Evolutionary conservation across 2,797 vertebrate genomes (phyloP), one percentile per base, ranked within the genome.

Genomic region (Hoplostethus atlanticus): DNA sequence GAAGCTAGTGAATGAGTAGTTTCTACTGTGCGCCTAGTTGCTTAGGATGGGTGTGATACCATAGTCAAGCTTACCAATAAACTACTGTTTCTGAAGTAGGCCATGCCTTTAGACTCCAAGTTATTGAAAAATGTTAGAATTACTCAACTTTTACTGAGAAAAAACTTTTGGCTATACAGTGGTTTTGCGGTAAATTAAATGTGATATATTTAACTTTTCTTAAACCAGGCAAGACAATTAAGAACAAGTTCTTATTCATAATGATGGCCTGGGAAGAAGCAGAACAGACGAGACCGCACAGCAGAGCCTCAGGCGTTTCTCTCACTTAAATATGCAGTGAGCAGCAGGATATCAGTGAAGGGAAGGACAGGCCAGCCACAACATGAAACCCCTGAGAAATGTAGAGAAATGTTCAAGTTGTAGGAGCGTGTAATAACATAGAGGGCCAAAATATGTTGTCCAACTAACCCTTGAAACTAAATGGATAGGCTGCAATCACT

Each of bases 341-440:
- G 59, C 42, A 67, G 68, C 64, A 79, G 77, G 72, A 80, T 70
- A 74, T 77, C 42, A 76, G 76, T 54, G 71, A 11, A 42, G 25
- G 34, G 60, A 25, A 64, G 21, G 65, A 52, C 50, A 77, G 71
- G 80, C 86, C 42, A 81, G 92, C 71, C 86, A 67, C 69, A 73
- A 91, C 87, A 91, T 63, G 87, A 91, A 91, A 77, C 59, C 53
- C 73, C 72, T 53, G 55, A 77, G 81, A 89, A 57, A 87, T 85
- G 69, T 80, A 64, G 6, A 17, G 34, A 54, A 76, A 28, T 28
- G 28, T 28, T 28, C 28, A 28, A 70, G 30, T 75, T 50, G 17
- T 34, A 36, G n/a, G 52, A 68, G 9, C 2, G 16, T 76, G 64
- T 28, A 25, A 69, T 40, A 15, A 7, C 31, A 36, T 3, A 64